Conservation (phyloP, 2,113 vertebrate species). For the Elephas maximus region DNA sequence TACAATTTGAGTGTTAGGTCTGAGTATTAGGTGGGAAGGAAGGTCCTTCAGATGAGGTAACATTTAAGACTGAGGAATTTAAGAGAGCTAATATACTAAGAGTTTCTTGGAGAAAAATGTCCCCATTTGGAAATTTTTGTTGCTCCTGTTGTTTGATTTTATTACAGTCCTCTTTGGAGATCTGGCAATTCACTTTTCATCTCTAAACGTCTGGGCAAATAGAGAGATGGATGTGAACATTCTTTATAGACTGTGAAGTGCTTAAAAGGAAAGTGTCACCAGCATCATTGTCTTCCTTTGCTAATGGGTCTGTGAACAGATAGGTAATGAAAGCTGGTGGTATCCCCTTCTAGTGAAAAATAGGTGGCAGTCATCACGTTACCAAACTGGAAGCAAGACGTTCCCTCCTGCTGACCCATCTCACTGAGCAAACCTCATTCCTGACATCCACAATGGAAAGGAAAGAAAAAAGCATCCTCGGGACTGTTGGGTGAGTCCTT, state of each 20-base stretch:
- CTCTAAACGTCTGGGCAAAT: not conserved
- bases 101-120: slow-evolving; percentile 8
- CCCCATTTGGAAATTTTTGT: not conserved
- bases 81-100: not conserved
- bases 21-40: not conserved
- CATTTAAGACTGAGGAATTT: not conserved
- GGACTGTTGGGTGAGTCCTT: not conserved
- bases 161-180: not conserved
- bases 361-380: not conserved
- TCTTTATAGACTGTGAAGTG: slow-evolving; percentile 2
- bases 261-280: not conserved
- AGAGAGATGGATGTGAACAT: not conserved
- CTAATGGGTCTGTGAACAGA: slow-evolving; percentile 33
- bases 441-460: not conserved
- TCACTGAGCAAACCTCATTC: not conserved
- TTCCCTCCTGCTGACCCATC: not conserved
- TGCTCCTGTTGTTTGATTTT: not conserved
- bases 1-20: not conserved
- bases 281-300: not conserved
- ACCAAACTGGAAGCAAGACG: not conserved
- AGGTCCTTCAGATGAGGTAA: slow-evolving; percentile 1
- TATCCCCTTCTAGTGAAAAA: not conserved
- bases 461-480: not conserved
- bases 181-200: slow-evolving; percentile 20
- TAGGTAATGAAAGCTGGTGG: not conserved